Evolutionary conservation across 2,888 invertebrate species (phyloP), one percentile per base, ranked within the genome.

Genomic region (Athalia circularis): DNA sequence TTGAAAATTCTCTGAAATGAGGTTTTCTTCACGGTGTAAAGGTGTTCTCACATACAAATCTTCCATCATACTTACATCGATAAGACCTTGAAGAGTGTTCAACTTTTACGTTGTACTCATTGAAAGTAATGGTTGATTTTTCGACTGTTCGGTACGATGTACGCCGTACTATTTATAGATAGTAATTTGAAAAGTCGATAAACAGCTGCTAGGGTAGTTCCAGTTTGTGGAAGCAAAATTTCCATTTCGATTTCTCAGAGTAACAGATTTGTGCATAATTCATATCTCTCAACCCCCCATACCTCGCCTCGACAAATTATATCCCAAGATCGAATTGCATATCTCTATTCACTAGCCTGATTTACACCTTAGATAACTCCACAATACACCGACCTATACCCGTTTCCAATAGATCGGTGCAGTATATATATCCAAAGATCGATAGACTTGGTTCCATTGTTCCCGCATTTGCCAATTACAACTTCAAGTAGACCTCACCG

Each of bases 391-490:
- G 45, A 47, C 48, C 68, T n/a, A 29, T 9, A 47, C 45, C 59
- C 43, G 29, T 29, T 72, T 45, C 70, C 59, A 48, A 47, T 52
- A 72, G 57, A 72, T 72, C 72, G 72, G 47, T 72, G 59, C 45
- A 72, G 59, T 45, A n/a, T n/a, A 29, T 29, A 29, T 29, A 29
- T 54, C 54, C 5, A 57, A 72, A 72, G 72, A 72, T 72, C 72
- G 72, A 72, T 72, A 64, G 75, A 62, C 75, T 64, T 61, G 75
- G 75, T 62, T 50, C 75, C 64, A 75, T 75, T 75, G 75, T 75
- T 75, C 75, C 62, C 50, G 62, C 75, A 75, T 43, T 29, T 75
- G 75, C 75, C 75, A 75, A 75, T 75, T 75, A 75, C 75, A 75
- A 75, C 75, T 75, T 75, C 64, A 75, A 75, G 29, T 29, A 29